Percentiles rank a stretch among this genome's conserved stretches.
These are phyloP conservation scores for Hydrozoanthus tunicans DNA, from an alignment of 64 coral and sea anemone genomes.

Conservation along the genomic window DNA sequence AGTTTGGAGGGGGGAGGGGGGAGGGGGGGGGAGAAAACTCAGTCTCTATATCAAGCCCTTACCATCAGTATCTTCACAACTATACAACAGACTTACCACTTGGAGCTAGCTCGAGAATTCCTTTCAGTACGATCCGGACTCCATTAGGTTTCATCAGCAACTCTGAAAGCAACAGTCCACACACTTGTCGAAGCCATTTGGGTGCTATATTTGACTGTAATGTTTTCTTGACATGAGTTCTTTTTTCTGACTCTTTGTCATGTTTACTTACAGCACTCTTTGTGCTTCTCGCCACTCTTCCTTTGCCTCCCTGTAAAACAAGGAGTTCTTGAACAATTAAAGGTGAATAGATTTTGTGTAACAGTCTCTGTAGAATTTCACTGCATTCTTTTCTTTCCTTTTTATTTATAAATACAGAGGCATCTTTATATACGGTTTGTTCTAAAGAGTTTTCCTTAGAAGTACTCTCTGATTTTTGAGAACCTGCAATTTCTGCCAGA, in stretches of 20 bases:
- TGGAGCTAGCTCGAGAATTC: conserved; percentile 60
- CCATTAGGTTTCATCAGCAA: conserved; percentile 88
- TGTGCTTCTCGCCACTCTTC: neutral
- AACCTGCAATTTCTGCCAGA: neutral
- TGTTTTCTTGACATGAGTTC: neutral
- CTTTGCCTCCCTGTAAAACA: conserved; percentile 60
- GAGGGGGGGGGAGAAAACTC: too few relatives aligned
- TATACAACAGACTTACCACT: conserved; percentile 41
- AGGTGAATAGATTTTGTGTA: conserved; percentile 85
- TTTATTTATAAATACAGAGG: conserved; percentile 46
- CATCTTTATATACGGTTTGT: neutral
- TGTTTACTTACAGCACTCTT: neutral
- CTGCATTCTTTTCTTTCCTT: conserved; percentile 66
- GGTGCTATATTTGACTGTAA: conserved; percentile 23
- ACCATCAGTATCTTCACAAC: too few relatives aligned
- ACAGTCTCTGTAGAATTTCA: conserved; percentile 54
- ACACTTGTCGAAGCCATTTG: conserved; percentile 83
- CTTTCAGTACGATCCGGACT: conserved; percentile 77
- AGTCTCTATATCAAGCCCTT: neutral
- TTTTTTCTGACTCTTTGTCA: neutral
- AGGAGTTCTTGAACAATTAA: conserved; percentile 85
- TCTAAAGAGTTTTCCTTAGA: neutral
- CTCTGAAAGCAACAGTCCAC: conserved; percentile 89
- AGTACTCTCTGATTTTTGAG: neutral
- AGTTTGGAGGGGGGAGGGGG: too few relatives aligned